A percentile compares a stretch with the other conserved stretches of the same genome.
These are phyloP conservation scores for Physeter macrocephalus DNA, from an alignment of 2,113 vertebrate genomes.

Conservation along the genomic window DNA sequence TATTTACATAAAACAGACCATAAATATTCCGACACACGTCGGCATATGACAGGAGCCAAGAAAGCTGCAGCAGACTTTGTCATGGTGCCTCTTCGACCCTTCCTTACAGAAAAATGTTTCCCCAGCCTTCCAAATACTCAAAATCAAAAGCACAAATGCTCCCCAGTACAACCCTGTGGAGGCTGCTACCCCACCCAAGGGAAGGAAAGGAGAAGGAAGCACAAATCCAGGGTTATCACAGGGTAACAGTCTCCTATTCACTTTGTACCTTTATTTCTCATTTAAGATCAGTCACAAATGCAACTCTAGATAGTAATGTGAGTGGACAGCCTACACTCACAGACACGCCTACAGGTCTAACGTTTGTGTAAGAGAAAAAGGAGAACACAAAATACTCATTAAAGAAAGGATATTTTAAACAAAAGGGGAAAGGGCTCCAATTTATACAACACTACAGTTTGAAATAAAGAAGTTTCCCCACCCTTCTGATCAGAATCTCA, in stretches of 20 bases:
- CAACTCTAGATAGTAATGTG: conserved; percentile 7
- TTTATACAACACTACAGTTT: conserved; percentile 34
- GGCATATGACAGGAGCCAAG: conserved; percentile 37
- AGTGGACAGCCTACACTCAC: neutral
- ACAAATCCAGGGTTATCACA: neutral
- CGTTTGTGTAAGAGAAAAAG: conserved; percentile 4
- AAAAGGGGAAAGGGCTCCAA: conserved; percentile 35
- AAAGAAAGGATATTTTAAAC: conserved; percentile 47
- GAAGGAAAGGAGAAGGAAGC: neutral
- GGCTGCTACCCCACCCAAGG: neutral
- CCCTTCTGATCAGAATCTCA: conserved; percentile 72
- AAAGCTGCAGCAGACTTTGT: conserved; percentile 40
- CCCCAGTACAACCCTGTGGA: neutral
- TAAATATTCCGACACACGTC: conserved; percentile 59
- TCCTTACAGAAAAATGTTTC: conserved; percentile 49
- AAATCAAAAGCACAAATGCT: conserved; percentile 48
- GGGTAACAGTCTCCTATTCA: conserved; percentile 6
- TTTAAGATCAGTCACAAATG: conserved; percentile 16
- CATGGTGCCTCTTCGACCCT: conserved; percentile 44
- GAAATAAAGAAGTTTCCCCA: conserved; percentile 70
- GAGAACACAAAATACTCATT: neutral
- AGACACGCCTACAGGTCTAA: neutral
- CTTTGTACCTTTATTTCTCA: conserved; percentile 50
- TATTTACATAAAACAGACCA: conserved; percentile 71
- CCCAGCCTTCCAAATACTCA: conserved; percentile 53